Conservation (phyloP, 2,888 invertebrate species). For the Meiosimyza decipiens region DNA sequence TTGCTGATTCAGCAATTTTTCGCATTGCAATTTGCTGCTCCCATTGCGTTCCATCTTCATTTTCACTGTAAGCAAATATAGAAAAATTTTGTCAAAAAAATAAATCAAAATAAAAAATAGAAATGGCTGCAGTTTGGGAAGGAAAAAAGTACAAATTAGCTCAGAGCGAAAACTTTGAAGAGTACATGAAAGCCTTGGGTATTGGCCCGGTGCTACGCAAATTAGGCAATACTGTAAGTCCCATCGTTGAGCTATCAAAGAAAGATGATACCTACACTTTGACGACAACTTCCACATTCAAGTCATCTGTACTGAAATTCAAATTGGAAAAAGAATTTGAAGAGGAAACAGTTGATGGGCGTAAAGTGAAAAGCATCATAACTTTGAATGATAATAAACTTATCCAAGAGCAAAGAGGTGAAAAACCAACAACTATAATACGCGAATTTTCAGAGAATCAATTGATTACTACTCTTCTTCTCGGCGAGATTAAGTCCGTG, state of each 20-base stretch:
- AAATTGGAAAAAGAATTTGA: constrained; percentile 88
- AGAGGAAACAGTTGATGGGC: constrained; percentile 90
- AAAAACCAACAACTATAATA: constrained; percentile 75
- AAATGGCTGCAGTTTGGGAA: constrained; percentile 61
- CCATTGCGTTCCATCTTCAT: too few relatives aligned
- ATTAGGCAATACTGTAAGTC: constrained; percentile 85
- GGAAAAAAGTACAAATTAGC: constrained; percentile 86
- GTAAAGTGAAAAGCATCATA: constrained; percentile 75
- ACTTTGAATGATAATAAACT: constrained; percentile 80
- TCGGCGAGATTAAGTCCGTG: constrained; percentile 79
- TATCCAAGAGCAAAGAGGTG: constrained; percentile 83
- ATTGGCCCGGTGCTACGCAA: constrained; percentile 88
- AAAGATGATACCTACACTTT: constrained; percentile 77
- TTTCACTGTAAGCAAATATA: too few relatives aligned
- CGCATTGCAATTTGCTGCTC: too few relatives aligned
- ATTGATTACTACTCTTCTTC: constrained; percentile 77
- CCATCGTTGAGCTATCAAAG: constrained; percentile 82
- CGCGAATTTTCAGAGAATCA: constrained; percentile 81
- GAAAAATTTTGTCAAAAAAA: too few relatives aligned
- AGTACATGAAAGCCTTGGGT: constrained; percentile 90
- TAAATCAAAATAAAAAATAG: too few relatives aligned
- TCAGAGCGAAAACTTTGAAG: constrained; percentile 85
- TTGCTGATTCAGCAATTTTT: too few relatives aligned
- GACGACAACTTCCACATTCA: constrained; percentile 89
- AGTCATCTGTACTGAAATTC: constrained; percentile 85